Conservation (phyloP, 1,140 invertebrate species). For the Conus betulinus region DNA sequence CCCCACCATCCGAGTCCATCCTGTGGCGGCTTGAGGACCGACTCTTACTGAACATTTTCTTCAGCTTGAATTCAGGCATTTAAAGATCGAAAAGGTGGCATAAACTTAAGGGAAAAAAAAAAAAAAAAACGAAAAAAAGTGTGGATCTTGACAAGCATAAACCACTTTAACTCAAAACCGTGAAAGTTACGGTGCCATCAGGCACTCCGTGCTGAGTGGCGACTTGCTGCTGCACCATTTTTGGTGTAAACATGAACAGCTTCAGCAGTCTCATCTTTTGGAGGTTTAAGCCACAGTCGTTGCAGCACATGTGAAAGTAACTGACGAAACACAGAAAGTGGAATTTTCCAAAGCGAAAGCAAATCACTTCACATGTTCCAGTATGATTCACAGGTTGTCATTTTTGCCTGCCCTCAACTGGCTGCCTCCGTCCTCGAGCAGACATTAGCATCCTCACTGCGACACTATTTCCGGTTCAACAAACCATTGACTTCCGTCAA, state of each 20-base stretch:
- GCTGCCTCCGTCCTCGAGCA: slow-evolving; percentile 34
- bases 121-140: not conserved
- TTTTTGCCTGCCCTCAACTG: slow-evolving; percentile 26
- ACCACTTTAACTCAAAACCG: not conserved
- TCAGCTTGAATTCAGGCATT: slow-evolving; percentile 41
- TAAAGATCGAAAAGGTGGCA: not conserved
- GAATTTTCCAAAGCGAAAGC: slow-evolving; percentile 13
- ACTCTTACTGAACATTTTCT: slow-evolving; percentile 50
- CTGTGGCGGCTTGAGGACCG: slow-evolving; percentile 44
- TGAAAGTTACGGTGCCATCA: slow-evolving; percentile 15
- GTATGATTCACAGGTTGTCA: slow-evolving; percentile 2
- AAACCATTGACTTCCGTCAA: slow-evolving; percentile 12
- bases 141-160: not conserved
- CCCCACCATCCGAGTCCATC: slow-evolving; percentile 27
- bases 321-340: not conserved
- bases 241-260: slow-evolving; percentile 27
- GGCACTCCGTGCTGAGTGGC: not conserved
- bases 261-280: slow-evolving; percentile 19
- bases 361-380: slow-evolving; percentile 19
- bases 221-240: slow-evolving; percentile 32
- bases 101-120: not conserved
- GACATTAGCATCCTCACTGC: slow-evolving; percentile 39
- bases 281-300: not conserved
- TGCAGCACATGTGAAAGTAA: not conserved
- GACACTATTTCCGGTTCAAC: slow-evolving; percentile 38